These are phyloP conservation scores for Idaea aversata DNA, from an alignment of 2,888 invertebrate species.

Conservation along the genomic window DNA sequence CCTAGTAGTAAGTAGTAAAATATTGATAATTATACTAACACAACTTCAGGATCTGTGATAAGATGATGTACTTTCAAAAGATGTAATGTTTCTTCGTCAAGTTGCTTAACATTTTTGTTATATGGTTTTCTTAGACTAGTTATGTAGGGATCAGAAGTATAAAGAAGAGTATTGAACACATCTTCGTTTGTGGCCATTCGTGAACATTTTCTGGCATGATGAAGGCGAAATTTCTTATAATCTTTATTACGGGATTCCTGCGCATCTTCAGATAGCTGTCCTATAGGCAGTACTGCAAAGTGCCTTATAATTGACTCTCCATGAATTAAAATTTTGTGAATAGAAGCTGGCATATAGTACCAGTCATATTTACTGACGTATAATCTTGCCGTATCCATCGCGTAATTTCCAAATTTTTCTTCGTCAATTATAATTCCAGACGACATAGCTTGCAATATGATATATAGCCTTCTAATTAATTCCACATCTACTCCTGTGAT, in stretches of 20 bases:
- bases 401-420: too few species aligned
- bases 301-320: too few species aligned
- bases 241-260: slow-evolving; percentile 18
- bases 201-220: too few species aligned
- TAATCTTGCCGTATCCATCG: too few species aligned
- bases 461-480: slow-evolving; percentile 8
- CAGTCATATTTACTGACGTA: too few species aligned
- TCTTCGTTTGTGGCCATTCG: slow-evolving; percentile 13
- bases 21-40: too few species aligned
- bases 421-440: too few species aligned
- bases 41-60: slow-evolving; percentile 4
- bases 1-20: too few species aligned
- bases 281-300: neutral
- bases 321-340: too few species aligned
- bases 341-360: too few species aligned
- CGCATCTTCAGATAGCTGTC: slow-evolving; percentile 14
- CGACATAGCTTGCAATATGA: neutral
- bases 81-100: slow-evolving; percentile 17
- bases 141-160: slow-evolving; percentile 16
- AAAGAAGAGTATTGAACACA: slow-evolving; percentile 12
- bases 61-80: slow-evolving; percentile 13
- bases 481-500: slow-evolving; percentile 13
- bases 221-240: slow-evolving; percentile 12
- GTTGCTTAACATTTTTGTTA: slow-evolving; percentile 14
- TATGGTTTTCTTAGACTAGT: slow-evolving; percentile 16